phyloP scores from a whole-genome alignment of 2,797 vertebrate species.

The Halcyon badia region DNA sequence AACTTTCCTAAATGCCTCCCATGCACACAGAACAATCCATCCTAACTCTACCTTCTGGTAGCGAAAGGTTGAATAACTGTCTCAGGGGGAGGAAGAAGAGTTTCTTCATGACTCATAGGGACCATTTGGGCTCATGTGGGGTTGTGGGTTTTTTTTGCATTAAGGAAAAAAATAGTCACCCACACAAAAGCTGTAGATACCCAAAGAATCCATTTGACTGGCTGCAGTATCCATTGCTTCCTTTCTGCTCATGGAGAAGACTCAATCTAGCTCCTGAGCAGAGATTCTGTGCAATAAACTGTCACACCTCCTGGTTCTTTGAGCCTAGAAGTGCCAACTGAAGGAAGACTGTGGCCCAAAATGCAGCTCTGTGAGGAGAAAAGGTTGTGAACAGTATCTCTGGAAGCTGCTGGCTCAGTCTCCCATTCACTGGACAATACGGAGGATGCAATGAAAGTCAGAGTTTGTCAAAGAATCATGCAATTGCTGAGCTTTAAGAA shows the following conservation, averaged over 20 bases:
- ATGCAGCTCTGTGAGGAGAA: background rate
- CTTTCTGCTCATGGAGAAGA: background rate
- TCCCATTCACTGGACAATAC: background rate
- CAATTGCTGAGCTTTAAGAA: background rate
- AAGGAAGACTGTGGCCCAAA: background rate
- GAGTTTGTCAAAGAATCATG: background rate
- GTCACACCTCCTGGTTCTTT: background rate
- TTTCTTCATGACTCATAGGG: slow-evolving; percentile 15
- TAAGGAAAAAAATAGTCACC: background rate
- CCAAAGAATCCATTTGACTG: background rate
- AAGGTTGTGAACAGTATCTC: background rate
- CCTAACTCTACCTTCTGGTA: background rate
- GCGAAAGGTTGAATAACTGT: background rate
- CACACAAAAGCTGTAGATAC: slow-evolving; percentile 4
- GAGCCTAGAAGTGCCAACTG: background rate
- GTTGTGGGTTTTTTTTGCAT: background rate
- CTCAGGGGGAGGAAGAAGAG: background rate
- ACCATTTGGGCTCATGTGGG: background rate
- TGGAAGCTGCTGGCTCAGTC: background rate
- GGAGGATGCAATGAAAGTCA: background rate
- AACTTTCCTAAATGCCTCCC: background rate
- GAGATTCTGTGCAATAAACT: background rate
- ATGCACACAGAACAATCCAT: background rate
- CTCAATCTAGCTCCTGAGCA: background rate
- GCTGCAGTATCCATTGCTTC: background rate